Conservation (phyloP, 2,888 invertebrate species). For the Cosmorhoe ocellata region DNA sequence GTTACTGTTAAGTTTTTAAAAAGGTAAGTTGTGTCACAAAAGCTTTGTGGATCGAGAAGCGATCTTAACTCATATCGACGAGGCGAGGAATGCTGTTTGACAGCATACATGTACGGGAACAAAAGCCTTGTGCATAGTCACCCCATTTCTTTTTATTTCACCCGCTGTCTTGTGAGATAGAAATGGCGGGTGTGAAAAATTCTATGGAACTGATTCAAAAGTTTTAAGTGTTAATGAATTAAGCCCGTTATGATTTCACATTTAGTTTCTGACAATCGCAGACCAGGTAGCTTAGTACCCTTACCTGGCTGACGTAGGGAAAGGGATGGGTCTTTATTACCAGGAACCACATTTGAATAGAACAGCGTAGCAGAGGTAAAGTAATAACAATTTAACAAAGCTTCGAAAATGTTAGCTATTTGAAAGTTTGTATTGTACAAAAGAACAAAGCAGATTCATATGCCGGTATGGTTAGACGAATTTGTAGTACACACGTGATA, state of each 20-base stretch:
- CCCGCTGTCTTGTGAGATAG: conserved; percentile 58
- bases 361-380: conserved; percentile 45
- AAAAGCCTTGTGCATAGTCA: conserved; percentile 79
- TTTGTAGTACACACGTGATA: conserved; percentile 51
- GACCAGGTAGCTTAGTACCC: conserved; percentile 70
- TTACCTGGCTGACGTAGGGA: conserved; percentile 68
- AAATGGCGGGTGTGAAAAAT: conserved; percentile 42
- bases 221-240: conserved; percentile 39
- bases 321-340: conserved; percentile 67
- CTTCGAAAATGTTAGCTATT: conserved; percentile 7
- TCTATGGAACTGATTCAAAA: conserved; percentile 27
- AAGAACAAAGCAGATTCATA: conserved; percentile 10
- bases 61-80: conserved; percentile 77
- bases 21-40: conserved; percentile 80
- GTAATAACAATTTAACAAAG: conserved; percentile 36
- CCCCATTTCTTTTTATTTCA: conserved; percentile 69
- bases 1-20: conserved; percentile 78
- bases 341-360: conserved; percentile 67
- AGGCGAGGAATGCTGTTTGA: conserved; percentile 79
- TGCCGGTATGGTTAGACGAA: conserved; percentile 23
- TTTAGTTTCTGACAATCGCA: conserved; percentile 63
- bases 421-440: not conserved
- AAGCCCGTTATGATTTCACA: conserved; percentile 45
- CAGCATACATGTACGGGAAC: conserved; percentile 80
- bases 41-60: conserved; percentile 74